A percentile compares a stretch with the other conserved stretches of the same genome.
Evolutionary conservation across 2,888 invertebrate genomes (phyloP).

Genomic region (Tryphoninae sp.): DNA sequence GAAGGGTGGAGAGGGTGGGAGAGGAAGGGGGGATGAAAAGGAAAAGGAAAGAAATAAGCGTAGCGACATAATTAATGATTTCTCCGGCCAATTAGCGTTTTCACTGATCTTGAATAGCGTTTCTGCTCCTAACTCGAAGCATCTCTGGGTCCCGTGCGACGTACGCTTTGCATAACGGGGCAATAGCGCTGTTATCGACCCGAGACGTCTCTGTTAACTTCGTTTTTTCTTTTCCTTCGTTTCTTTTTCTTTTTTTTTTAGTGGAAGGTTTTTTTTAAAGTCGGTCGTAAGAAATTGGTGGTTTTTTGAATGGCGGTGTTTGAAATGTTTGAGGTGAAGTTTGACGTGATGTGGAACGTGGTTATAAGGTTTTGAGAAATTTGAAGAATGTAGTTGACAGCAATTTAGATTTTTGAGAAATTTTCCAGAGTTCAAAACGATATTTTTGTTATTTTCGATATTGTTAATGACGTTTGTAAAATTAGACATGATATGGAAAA

Average conservation of each 20-base stretch:
- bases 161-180: conserved; percentile 67
- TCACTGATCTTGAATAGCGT: conserved; percentile 73
- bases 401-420: background rate
- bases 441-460: background rate
- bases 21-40: background rate
- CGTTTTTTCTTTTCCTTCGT: no score
- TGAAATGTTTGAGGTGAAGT: no score
- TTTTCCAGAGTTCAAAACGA: background rate
- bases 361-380: no score
- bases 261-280: no score
- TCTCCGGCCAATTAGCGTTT: conserved; percentile 74
- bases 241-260: no score
- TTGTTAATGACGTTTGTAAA: no score
- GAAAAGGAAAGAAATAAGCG: conserved; percentile 43
- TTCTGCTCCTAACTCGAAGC: conserved; percentile 66
- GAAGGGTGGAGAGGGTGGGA: background rate
- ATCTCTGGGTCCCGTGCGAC: conserved; percentile 37
- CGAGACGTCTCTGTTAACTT: no score
- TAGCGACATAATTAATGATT: conserved; percentile 67
- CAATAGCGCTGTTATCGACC: conserved; percentile 30
- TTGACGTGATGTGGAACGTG: no score
- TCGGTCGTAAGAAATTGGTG: no score
- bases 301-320: no score
- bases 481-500: no score
- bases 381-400: no score